Evolutionary conservation across 2,888 invertebrate species (phyloP).

Genomic region (Idaea straminata): DNA sequence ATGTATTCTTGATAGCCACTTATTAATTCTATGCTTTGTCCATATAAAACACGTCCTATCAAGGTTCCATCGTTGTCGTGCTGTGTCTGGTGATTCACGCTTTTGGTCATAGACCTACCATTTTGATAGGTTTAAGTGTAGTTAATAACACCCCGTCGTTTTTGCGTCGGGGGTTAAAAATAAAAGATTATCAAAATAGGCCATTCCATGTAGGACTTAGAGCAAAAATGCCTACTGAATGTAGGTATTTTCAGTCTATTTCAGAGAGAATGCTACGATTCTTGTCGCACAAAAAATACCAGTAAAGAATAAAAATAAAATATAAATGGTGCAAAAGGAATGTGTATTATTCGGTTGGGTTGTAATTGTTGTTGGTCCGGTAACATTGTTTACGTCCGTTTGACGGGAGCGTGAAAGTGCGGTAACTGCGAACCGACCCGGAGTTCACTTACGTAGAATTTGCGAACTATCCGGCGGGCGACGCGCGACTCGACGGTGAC

Average conservation of each 20-base stretch:
- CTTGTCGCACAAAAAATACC: constrained; percentile 20
- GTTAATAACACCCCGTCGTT: too few relatives aligned
- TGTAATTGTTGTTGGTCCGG: constrained; percentile 10
- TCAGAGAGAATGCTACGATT: background rate
- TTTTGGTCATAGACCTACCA: too few relatives aligned
- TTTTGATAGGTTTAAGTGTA: too few relatives aligned
- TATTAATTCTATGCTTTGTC: too few relatives aligned
- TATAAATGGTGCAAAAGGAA: constrained; percentile 37
- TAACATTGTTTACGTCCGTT: constrained; percentile 40
- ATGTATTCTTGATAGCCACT: too few relatives aligned
- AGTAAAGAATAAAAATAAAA: constrained; percentile 32
- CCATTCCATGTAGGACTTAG: background rate
- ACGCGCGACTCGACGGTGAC: constrained; percentile 35
- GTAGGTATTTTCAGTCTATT: background rate
- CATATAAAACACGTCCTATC: too few relatives aligned
- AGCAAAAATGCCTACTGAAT: too few relatives aligned
- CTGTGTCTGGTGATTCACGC: too few relatives aligned
- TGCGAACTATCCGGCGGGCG: constrained; percentile 52
- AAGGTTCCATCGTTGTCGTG: too few relatives aligned
- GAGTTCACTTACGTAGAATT: constrained; percentile 50
- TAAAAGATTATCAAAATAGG: background rate
- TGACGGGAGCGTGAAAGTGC: constrained; percentile 28
- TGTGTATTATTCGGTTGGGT: constrained; percentile 41
- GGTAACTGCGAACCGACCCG: constrained; percentile 36
- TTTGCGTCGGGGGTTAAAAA: too few relatives aligned